phyloP scores from a whole-genome alignment of 2,888 invertebrate species.

The Zhuqinia jingwanae region DNA sequence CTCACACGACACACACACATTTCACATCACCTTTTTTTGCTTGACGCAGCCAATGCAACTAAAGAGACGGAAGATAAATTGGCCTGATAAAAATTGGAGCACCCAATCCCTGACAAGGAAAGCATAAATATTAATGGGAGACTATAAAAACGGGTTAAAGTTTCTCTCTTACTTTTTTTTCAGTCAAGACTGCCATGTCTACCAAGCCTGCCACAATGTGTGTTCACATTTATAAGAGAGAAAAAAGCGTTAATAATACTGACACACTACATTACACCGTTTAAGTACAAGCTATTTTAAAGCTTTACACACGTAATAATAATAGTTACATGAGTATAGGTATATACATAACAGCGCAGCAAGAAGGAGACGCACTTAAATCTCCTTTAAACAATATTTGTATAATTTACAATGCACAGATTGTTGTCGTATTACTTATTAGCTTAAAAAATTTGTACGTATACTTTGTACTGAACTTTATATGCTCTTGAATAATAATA shows the following conservation, averaged over 20 bases:
- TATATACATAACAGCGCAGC: too few species aligned
- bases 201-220: background rate
- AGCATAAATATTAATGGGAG: conserved; percentile 72
- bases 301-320: too few species aligned
- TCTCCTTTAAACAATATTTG: conserved; percentile 43
- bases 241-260: conserved; percentile 30
- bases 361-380: too few species aligned
- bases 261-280: conserved; percentile 50
- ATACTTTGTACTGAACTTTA: conserved; percentile 27
- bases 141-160: conserved; percentile 69
- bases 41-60: conserved; percentile 66
- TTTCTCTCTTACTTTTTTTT: conserved; percentile 41
- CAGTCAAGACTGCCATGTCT: background rate
- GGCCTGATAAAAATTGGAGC: conserved; percentile 71
- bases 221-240: background rate
- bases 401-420: conserved; percentile 43
- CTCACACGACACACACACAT: conserved; percentile 26
- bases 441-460: conserved; percentile 3
- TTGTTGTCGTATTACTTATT: conserved; percentile 34
- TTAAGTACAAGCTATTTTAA: conserved; percentile 25
- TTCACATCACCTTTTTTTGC: conserved; percentile 37
- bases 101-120: conserved; percentile 71
- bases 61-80: conserved; percentile 71
- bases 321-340: too few species aligned
- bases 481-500: background rate